Evolutionary conservation across 1,140 invertebrate species (phyloP), one percentile per base, ranked within the genome.

Genomic region (Leptinotarsa undecemlineata): DNA sequence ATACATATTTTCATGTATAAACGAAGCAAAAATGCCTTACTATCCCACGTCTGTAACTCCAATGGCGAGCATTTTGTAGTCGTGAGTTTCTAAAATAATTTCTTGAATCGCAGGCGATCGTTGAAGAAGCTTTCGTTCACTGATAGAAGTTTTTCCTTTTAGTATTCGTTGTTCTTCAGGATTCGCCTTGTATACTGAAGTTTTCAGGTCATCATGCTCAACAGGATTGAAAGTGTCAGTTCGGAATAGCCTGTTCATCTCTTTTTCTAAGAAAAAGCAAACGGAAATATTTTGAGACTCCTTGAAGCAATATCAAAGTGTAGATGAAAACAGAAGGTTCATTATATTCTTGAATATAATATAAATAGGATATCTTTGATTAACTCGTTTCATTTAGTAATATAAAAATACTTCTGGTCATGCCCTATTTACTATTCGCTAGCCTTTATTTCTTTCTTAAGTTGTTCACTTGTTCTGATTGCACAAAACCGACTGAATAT

Each of bases 221-320:
- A 86, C 82, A 2, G 85, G 78, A 75, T 90, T 91, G 75, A 88
- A 91, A 75, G 85, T 85, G 23, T 89, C 86, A 3, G 88, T 89
- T 78, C 90, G 88, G 60, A 91, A 87, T 42, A 91, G 76, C 72
- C 89, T 86, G 77, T 90, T 88, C 66, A 89, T 82, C 84, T 91
- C 90, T 57, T 87, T 75, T 83, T 91, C 90, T 90, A 78, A 57
- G n/a, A 57, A 57, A 57, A 57, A 57, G 15, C 51, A 57, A 19
- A 57, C 1, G 4, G 13, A 19, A n/a, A 57, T 57, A 57, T 19
- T 57, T 5, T 57, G 8, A 42, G 33, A 11, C 33, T 42, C 6
- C 8, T 42, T 42, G 8, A 42, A 42, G 33, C 33, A 42, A 42
- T 11, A 42, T 42, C 33, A 42, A 42, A 42, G 33, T 42, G 33